Conservation (phyloP, 2,888 invertebrate genomes). For the Cactoblastis cactorum region DNA sequence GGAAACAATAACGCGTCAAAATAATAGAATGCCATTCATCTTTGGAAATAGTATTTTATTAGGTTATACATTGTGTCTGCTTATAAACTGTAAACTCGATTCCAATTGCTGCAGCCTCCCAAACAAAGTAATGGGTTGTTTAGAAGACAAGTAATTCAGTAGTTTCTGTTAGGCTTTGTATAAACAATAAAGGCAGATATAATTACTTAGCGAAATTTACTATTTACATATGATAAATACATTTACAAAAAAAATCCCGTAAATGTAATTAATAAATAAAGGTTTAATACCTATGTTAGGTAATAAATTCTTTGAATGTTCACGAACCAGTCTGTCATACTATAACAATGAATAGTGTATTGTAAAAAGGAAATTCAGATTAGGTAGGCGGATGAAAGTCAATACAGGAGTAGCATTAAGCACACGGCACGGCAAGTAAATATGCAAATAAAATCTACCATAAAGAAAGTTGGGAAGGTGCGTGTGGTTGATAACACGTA, state of each 20-base stretch:
- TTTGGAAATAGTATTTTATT: background rate
- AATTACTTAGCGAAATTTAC: too few relatives aligned
- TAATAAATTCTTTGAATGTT: too few relatives aligned
- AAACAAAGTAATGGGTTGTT: background rate
- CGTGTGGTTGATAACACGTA: background rate
- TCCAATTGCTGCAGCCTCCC: constrained; percentile 23
- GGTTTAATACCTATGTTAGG: too few relatives aligned
- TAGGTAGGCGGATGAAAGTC: background rate
- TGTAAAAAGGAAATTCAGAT: too few relatives aligned
- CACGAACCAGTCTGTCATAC: too few relatives aligned
- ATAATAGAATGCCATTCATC: background rate
- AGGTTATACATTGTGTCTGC: background rate
- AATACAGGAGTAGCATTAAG: background rate
- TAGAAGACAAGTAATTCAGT: background rate
- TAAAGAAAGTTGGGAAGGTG: constrained; percentile 14
- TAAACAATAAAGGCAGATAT: too few relatives aligned
- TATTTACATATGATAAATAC: too few relatives aligned
- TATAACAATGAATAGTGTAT: too few relatives aligned
- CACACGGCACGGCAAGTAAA: background rate
- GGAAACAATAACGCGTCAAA: constrained; percentile 6
- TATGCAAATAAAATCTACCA: constrained; percentile 18
- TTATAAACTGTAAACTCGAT: background rate
- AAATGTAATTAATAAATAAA: too few relatives aligned
- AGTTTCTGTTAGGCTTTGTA: too few relatives aligned
- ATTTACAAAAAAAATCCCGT: too few relatives aligned